These are phyloP conservation scores for Lineus longissimus DNA, from an alignment of 1,140 invertebrate genomes.

Conservation along the genomic window DNA sequence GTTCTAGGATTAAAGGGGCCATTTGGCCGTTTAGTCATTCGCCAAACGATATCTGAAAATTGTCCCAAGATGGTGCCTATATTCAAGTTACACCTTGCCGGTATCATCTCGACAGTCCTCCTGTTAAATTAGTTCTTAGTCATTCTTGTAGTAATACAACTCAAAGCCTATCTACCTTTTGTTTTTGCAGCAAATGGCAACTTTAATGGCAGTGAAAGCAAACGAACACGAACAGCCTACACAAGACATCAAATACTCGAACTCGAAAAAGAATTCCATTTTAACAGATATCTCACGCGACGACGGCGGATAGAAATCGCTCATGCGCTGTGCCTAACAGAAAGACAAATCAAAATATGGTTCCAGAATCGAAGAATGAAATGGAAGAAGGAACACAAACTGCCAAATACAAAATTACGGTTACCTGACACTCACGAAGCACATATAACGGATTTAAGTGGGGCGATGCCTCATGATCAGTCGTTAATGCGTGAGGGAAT, in stretches of 20 bases:
- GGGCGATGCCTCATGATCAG: too few species aligned
- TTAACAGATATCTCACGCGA: constrained; percentile 63
- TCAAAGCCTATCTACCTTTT: not conserved
- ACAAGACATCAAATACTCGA: constrained; percentile 76
- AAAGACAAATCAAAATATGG: constrained; percentile 75
- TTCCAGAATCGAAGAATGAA: constrained; percentile 96
- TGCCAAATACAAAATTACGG: constrained; percentile 42
- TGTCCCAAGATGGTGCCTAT: too few species aligned
- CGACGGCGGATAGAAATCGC: constrained; percentile 82
- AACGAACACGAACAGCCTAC: constrained; percentile 90
- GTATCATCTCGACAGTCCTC: too few species aligned
- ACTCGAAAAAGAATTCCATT: constrained; percentile 64
- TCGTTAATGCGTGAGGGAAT: too few species aligned
- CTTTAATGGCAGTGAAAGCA: constrained; percentile 52
- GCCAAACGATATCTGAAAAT: too few species aligned
- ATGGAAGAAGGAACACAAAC: constrained; percentile 97
- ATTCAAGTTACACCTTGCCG: too few species aligned
- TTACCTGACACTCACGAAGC: constrained; percentile 27
- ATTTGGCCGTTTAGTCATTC: too few species aligned
- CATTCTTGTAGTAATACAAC: too few species aligned
- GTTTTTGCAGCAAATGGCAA: constrained; percentile 3
- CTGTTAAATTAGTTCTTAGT: too few species aligned
- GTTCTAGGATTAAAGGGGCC: too few species aligned
- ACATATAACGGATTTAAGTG: not conserved
- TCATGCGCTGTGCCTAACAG: constrained; percentile 78